These are phyloP conservation scores for Paedocypris micromegethes DNA, from an alignment of 2,797 vertebrate genomes.

Conservation along the genomic window DNA sequence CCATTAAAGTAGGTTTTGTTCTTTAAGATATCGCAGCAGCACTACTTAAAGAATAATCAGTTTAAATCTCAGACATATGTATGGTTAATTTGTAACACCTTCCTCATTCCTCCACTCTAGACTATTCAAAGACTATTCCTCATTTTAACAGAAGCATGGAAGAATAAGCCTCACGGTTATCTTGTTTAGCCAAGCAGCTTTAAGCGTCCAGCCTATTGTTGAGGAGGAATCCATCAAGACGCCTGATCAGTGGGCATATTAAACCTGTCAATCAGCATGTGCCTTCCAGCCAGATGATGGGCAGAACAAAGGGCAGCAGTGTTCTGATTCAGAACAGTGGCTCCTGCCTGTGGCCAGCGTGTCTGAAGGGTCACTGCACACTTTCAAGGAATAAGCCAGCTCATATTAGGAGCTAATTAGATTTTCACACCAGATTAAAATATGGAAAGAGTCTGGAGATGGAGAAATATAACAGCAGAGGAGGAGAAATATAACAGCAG, in stretches of 20 bases:
- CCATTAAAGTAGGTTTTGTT: too few species aligned
- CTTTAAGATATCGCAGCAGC: too few species aligned
- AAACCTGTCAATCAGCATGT: conserved; percentile 45
- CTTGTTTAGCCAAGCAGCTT: background rate
- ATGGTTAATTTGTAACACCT: too few species aligned
- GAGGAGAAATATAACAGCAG: too few species aligned
- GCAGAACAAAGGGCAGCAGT: conserved; percentile 44
- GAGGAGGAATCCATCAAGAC: conserved; percentile 3
- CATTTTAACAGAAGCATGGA: too few species aligned
- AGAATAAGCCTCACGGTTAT: background rate
- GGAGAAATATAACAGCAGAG: too few species aligned
- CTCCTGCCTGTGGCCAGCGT: conserved; percentile 4
- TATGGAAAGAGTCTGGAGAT: background rate
- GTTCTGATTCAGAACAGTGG: conserved; percentile 31
- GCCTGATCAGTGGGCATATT: conserved; percentile 33
- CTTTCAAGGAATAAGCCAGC: conserved; percentile 21
- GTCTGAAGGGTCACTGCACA: conserved; percentile 15
- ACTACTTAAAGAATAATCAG: too few species aligned
- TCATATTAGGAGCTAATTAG: conserved; percentile 22
- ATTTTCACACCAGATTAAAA: conserved; percentile 14
- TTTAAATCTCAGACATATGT: too few species aligned
- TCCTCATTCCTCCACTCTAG: too few species aligned
- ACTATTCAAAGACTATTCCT: too few species aligned
- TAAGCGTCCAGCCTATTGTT: conserved; percentile 5
- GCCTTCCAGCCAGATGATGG: conserved; percentile 32